phyloP scores from a whole-genome alignment of 2,113 vertebrate genomes.

The Noctilio leporinus region DNA sequence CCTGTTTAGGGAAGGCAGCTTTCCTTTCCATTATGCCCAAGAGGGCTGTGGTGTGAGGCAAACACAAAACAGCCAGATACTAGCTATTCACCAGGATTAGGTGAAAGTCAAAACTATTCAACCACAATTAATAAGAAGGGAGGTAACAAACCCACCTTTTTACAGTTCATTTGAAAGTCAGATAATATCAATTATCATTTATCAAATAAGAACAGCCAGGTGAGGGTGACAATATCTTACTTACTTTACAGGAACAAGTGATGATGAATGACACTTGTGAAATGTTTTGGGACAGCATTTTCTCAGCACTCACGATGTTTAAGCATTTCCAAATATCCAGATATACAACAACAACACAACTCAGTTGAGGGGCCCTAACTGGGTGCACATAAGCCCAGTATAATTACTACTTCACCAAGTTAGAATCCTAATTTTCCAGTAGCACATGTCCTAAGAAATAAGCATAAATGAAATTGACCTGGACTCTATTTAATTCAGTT shows the following conservation, averaged over 20 bases:
- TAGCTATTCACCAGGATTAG: conserved; percentile 30
- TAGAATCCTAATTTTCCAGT: neutral
- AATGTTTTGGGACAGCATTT: conserved; percentile 34
- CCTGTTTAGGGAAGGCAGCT: neutral
- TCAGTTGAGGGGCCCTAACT: neutral
- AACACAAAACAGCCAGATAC: neutral
- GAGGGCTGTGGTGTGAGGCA: neutral
- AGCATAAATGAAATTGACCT: neutral
- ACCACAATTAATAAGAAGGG: conserved; percentile 50
- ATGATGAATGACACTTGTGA: conserved; percentile 39
- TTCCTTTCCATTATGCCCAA: neutral
- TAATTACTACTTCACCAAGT: neutral
- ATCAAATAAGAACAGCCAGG: conserved; percentile 38
- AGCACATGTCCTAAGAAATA: neutral
- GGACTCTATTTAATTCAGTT: neutral
- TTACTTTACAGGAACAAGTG: neutral
- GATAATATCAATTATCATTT: conserved; percentile 59
- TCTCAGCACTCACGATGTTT: neutral
- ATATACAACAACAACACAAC: neutral
- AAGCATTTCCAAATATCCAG: neutral
- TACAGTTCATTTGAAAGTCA: conserved; percentile 42
- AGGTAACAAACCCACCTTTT: conserved; percentile 26
- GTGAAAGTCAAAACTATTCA: conserved; percentile 31
- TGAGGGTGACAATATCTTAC: conserved; percentile 34
- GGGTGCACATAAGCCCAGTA: neutral